These are phyloP conservation scores for Stenchaetothrips biformis DNA, from an alignment of 2,888 invertebrate species.

Conservation along the genomic window DNA sequence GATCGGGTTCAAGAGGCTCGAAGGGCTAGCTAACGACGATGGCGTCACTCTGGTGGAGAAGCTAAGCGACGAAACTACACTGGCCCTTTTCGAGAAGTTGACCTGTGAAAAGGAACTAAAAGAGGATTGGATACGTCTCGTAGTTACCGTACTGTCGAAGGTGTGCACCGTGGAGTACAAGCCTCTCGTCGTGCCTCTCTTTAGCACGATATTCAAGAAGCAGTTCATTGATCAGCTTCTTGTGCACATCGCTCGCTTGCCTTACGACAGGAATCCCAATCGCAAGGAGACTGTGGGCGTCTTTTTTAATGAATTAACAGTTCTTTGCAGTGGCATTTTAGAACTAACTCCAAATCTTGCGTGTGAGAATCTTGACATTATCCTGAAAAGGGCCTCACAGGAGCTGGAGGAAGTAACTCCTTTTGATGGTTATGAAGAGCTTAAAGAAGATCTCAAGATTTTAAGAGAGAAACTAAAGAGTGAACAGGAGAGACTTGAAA, in stretches of 20 bases:
- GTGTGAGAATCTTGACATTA: slow-evolving; percentile 41
- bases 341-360: slow-evolving; percentile 43
- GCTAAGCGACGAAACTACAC: background rate
- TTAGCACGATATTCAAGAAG: background rate
- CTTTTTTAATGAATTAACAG: too few relatives aligned
- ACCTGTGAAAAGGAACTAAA: background rate
- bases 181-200: background rate
- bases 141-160: background rate
- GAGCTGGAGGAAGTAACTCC: slow-evolving; percentile 38
- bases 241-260: too few relatives aligned
- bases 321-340: too few relatives aligned
- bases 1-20: background rate
- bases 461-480: slow-evolving; percentile 31
- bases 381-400: too few relatives aligned
- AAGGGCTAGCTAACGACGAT: background rate
- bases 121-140: background rate
- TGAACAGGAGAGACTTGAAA: slow-evolving; percentile 31
- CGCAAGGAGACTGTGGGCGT: too few relatives aligned
- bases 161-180: background rate
- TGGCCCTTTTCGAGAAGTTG: background rate
- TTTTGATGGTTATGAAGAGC: slow-evolving; percentile 30
- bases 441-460: slow-evolving; percentile 32
- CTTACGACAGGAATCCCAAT: too few relatives aligned
- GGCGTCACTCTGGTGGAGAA: background rate
- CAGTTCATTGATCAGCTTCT: too few relatives aligned